Base-by-base conservation (phyloP, 2,888 invertebrate species). In the Theretra japonica region DNA sequence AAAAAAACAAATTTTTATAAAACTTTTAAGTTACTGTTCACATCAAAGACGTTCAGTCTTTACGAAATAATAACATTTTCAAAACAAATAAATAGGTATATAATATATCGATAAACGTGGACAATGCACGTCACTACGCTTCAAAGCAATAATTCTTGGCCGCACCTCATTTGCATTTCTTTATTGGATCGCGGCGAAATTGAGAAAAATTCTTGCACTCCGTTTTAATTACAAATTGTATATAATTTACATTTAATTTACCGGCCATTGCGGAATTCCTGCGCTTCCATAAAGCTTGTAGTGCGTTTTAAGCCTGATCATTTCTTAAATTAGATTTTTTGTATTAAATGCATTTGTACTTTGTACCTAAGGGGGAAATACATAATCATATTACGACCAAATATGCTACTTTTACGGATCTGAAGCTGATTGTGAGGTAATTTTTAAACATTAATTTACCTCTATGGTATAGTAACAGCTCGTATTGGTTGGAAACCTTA, bases 141-240 rank as follows among this genome's bases (percentile, higher is more conserved):
- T 62, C 71, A 71, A 75, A 73, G 90, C 89, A 80, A 90, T 92
- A 92, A 90, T 86, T 94, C 92, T 91, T 88, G 82, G 87, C 83
- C 86, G 86, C 89, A 88, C 86, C 86, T 90, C 90, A 93, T 94
- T 93, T 93, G 90, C 93, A 93, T 94, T 92, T 90, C 90, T 92
- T 93, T 94, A 94, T 94, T 94, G 92, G 93, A 91, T 92, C 86
- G 84, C 85, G 82, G 79, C 77, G 88, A 83, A 91, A 92, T 91
- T 90, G 88, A 88, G 92, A 92, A 92, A 92, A 92, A 92, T 90
- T 90, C 87, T 79, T 85, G 80, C 85, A 75, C 83, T 88, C 82
- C 77, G 78, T 89, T 90, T 90, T 91, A 91, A 90, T 91, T 90
- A 88, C 84, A 81, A 82, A 82, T 79, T 83, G 82, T 80, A 81